Evolutionary conservation across 2,888 invertebrate species (phyloP).

Genomic region (Leptinotarsa haldemani): DNA sequence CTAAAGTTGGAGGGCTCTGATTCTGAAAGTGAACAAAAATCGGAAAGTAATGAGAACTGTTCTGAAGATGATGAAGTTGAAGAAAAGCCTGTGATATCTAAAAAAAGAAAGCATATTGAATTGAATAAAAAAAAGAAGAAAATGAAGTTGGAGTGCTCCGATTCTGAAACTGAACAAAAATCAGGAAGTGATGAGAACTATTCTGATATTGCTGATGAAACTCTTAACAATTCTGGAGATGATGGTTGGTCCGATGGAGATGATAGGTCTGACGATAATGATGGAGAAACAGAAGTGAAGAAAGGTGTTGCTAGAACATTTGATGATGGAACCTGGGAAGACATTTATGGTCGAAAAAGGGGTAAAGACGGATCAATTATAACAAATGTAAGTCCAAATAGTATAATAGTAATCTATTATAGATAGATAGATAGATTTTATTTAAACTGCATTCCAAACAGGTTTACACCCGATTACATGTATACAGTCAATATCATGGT

Average conservation of each 20-base stretch:
- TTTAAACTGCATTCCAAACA: too few relatives aligned
- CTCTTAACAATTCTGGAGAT: slow-evolving; percentile 26
- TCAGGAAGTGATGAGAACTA: slow-evolving; percentile 19
- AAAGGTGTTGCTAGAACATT: slow-evolving; percentile 39
- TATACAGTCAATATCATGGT: too few relatives aligned
- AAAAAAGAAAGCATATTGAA: background rate
- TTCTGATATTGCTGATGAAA: background rate
- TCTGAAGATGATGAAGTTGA: background rate
- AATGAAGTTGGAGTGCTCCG: slow-evolving; percentile 19
- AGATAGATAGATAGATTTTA: too few relatives aligned
- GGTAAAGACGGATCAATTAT: slow-evolving; percentile 82
- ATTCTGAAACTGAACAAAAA: background rate
- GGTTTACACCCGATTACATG: too few relatives aligned
- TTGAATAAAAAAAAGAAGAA: slow-evolving; percentile 22
- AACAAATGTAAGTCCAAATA: slow-evolving; percentile 68
- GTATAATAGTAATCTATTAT: too few relatives aligned
- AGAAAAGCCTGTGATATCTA: too few relatives aligned
- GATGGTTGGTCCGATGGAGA: slow-evolving; percentile 37
- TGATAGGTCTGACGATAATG: slow-evolving; percentile 40
- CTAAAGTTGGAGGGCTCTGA: slow-evolving; percentile 17
- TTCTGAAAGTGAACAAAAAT: slow-evolving; percentile 2
- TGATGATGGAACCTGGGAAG: slow-evolving; percentile 77
- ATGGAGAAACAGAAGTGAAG: slow-evolving; percentile 41
- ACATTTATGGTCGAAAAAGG: slow-evolving; percentile 91
- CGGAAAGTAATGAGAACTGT: slow-evolving; percentile 17